phyloP scores from a whole-genome alignment of 1,140 invertebrate genomes.

The Bombus picipes region DNA sequence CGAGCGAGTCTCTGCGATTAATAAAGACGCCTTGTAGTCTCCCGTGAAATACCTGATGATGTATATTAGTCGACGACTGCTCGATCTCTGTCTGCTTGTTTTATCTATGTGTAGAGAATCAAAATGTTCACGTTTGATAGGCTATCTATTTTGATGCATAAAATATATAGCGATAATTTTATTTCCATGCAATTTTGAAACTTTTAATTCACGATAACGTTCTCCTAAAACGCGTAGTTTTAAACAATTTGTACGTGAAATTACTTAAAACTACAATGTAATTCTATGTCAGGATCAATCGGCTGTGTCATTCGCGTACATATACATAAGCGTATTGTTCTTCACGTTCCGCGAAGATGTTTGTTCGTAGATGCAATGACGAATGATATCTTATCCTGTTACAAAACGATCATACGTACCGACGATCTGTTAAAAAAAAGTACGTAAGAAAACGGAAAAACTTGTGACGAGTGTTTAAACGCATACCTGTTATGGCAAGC shows the following conservation, averaged over 20 bases:
- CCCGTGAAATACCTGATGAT: not conserved
- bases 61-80: not conserved
- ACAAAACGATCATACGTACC: not conserved
- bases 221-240: not conserved
- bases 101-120: not conserved
- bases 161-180: not conserved
- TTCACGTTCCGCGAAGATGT: not conserved
- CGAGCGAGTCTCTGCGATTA: conserved; percentile 32
- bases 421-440: too few species aligned
- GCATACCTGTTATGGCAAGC: too few species aligned
- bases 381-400: not conserved
- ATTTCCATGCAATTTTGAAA: too few species aligned
- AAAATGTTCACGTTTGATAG: not conserved
- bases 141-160: not conserved
- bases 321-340: not conserved
- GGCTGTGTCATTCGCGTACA: not conserved
- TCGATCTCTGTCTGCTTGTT: not conserved
- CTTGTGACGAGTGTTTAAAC: too few species aligned
- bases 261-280: not conserved
- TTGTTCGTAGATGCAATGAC: not conserved
- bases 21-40: conserved; percentile 33
- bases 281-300: not conserved
- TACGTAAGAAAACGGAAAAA: too few species aligned
- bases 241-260: not conserved
- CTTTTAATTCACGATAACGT: too few species aligned